Base-by-base conservation (phyloP, 2,888 invertebrate genomes). In the Sphaeridia pumilis region DNA sequence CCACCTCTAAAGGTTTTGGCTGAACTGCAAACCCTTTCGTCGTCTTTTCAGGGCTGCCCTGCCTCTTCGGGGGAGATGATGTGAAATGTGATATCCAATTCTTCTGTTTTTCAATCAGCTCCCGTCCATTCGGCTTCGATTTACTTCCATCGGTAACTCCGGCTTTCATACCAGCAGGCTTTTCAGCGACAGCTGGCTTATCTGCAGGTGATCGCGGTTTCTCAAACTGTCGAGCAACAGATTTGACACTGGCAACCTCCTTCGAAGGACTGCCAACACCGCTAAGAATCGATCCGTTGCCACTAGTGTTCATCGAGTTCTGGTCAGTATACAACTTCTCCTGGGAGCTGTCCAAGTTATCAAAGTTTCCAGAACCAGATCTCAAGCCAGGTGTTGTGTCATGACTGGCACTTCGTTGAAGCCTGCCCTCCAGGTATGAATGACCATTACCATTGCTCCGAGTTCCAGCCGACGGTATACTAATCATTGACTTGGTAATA, bases 81-180 rank as follows among this genome's bases (percentile, higher is more conserved):
- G 84, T 83, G 70, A 88, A 90, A 72, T 87, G 88, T 56, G 87
- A 84, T 27, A 88, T 88, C 89, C 88, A 90, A 73, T 89, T 90
- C 68, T 83, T 82, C 69, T 88, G 89, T 67, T 88, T 87, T 71
- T 87, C 88, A 63, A 89, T 89, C 51, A 88, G 74, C 70, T 89
- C 87, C 22, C 62, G 54, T n/a, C 60, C 60, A 44, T 59, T 62
- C 1, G 59, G 35, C 63, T 87, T 83, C 58, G 85, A 86, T 66
- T 80, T 82, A 27, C 41, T 52, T 31, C 4, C 34, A 21, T 31
- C 21, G 20, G 26, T 66, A 86, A 82, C 67, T 84, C 82, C 52
- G 86, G 75, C 69, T 87, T 87, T 2, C 87, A 85, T 70, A 87
- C 86, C 66, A 87, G 86, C 0, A 86, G 86, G 69, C 84, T 85